Percentiles rank a stretch among this genome's conserved stretches.
These are phyloP conservation scores for Hippocampus comes DNA, from an alignment of 2,113 vertebrate species.

Conservation along the genomic window DNA sequence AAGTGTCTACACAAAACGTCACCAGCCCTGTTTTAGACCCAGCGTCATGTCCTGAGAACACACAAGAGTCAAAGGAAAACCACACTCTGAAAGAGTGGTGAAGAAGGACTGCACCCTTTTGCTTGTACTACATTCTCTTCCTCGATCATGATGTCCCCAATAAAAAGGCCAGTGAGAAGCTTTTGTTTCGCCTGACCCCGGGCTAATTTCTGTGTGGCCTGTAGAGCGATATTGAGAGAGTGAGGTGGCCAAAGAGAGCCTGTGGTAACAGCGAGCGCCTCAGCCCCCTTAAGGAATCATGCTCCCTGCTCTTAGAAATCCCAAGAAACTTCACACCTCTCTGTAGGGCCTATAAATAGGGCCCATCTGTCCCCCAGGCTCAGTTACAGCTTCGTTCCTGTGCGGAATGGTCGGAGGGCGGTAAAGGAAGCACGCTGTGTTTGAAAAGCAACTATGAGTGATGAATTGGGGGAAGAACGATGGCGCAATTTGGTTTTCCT, in stretches of 20 bases:
- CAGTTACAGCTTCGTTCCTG: conserved; percentile 75
- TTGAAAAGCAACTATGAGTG: conserved; percentile 18
- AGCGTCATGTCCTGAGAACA: conserved; percentile 13
- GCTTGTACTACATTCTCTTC: conserved; percentile 26
- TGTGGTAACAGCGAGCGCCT: conserved; percentile 43
- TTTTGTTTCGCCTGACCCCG: conserved; percentile 67
- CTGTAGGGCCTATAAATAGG: conserved; percentile 72
- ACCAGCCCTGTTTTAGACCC: conserved; percentile 14
- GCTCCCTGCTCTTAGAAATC: conserved; percentile 63
- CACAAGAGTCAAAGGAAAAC: conserved; percentile 22
- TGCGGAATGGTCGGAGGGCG: conserved; percentile 51
- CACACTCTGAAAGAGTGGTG: conserved; percentile 17
- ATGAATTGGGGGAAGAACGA: conserved; percentile 13
- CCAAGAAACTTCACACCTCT: conserved; percentile 79
- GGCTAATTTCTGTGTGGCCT: conserved; percentile 51
- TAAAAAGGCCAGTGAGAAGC: conserved; percentile 48
- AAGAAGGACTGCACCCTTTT: conserved; percentile 15
- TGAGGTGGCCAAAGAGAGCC: conserved; percentile 28
- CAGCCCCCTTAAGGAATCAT: conserved; percentile 73
- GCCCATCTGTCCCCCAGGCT: conserved; percentile 75
- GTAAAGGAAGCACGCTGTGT: conserved; percentile 46
- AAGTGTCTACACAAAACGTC: neutral
- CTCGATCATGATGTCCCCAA: conserved; percentile 39
- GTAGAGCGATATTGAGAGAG: conserved; percentile 44
- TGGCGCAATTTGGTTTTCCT: conserved; percentile 30